phyloP scores from a whole-genome alignment of 2,797 vertebrate species.

The Novumbra hubbsi region DNA sequence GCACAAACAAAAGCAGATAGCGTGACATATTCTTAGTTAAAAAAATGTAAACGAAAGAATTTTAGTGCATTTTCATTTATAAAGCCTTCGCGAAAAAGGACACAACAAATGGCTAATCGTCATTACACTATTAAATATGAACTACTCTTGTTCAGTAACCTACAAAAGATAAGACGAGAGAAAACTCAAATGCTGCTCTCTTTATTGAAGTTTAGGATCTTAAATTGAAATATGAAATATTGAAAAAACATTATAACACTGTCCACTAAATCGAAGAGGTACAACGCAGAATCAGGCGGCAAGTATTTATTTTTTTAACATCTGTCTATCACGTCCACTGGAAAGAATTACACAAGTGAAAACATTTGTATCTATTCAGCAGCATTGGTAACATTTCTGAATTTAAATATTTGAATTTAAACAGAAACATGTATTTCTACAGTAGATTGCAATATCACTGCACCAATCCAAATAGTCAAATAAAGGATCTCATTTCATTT shows the following conservation, averaged over 20 bases:
- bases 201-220: conserved; percentile 4
- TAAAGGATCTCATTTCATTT: conserved; percentile 28
- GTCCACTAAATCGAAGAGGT: conserved; percentile 9
- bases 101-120: background rate
- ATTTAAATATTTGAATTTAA: conserved; percentile 16
- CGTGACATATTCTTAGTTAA: background rate
- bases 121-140: background rate
- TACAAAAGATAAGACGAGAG: background rate
- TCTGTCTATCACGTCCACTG: background rate
- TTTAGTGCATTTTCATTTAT: conserved; percentile 18
- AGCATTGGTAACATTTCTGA: conserved; percentile 27
- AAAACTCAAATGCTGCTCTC: conserved; percentile 15
- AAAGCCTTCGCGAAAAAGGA: background rate
- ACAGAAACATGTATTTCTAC: conserved; percentile 26
- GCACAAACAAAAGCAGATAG: conserved; percentile 11
- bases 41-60: background rate
- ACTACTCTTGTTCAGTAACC: background rate
- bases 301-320: background rate
- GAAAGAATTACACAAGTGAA: conserved; percentile 28
- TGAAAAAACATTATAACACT: conserved; percentile 2
- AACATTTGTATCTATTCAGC: conserved; percentile 36
- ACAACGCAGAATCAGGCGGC: conserved; percentile 23
- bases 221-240: background rate
- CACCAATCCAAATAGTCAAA: conserved; percentile 15
- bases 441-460: conserved; percentile 24